Evolutionary conservation across 2,888 invertebrate genomes (phyloP), one percentile per base, ranked within the genome.

Genomic region (Phyto melanocephala): DNA sequence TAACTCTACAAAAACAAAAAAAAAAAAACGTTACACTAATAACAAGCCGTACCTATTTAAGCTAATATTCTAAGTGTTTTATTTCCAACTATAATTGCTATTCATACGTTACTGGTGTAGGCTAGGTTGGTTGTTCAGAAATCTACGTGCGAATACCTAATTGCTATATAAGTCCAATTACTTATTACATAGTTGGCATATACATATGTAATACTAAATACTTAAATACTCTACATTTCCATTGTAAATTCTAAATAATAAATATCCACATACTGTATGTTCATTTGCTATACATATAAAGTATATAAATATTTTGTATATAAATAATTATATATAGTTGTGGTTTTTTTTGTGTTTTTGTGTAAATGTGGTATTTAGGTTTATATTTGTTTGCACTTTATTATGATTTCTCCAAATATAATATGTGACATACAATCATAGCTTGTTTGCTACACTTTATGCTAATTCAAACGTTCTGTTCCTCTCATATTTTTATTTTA

Each of bases 401-500:
- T 56, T 78, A 81, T 82, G 60, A 68, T 72, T 77, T 70, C 72
- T 54, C 17, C 56, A 20, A 17, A 42, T 58, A 50, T 67, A 68
- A 40, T 40, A 63, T 65, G 45, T 42, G 65, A 40, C 63, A 58
- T 47, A 65, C 47, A 65, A 58, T 65, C 40, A n/a, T 71, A 65
- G 65, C 40, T 70, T 50, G 6, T 28, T 28, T 75, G 54, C 56
- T 54, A 45, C 37, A 54, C 77, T 75, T 56, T 77, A 84, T 81
- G 65, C 60, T 71, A 67, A 74, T 77, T 78, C 63, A 74, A 65
- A 74, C 81, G 65, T 80, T 82, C 85, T 80, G 72, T 85, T 85
- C 84, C 85, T 77, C 72, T 76, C 56, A 42, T 54, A 50, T n/a
- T n/a, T n/a, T n/a, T n/a, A n/a, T n/a, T n/a, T n/a, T n/a, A n/a